phyloP scores from a whole-genome alignment of 2,113 vertebrate genomes.

The Daubentonia madagascariensis region DNA sequence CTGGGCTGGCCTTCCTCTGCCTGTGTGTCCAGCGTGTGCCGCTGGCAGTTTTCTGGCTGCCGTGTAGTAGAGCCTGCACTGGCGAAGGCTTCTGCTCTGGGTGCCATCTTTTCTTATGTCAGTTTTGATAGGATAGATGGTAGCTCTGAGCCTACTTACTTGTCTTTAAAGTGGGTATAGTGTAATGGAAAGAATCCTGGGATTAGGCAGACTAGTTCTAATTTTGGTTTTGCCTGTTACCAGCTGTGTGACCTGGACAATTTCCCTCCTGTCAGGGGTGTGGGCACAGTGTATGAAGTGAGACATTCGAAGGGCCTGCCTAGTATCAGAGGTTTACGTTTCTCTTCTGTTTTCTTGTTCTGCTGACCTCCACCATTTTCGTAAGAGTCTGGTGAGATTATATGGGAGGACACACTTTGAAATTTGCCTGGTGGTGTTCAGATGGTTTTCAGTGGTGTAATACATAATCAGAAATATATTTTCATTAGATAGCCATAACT shows the following conservation, averaged over 20 bases:
- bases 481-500: not conserved
- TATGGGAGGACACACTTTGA: not conserved
- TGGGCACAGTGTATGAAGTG: not conserved
- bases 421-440: not conserved
- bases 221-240: not conserved
- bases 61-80: fast-evolving
- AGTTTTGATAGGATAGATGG: not conserved
- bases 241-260: not conserved
- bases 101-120: not conserved
- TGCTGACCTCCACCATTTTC: not conserved
- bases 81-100: not conserved
- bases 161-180: not conserved
- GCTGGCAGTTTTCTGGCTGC: not conserved
- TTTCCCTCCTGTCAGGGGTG: not conserved
- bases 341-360: not conserved
- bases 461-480: not conserved
- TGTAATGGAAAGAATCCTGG: not conserved
- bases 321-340: not conserved
- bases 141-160: not conserved
- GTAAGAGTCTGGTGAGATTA: not conserved
- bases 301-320: not conserved
- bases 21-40: not conserved
- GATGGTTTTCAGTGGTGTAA: not conserved
- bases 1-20: not conserved
- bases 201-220: not conserved